A percentile compares a stretch with the other conserved stretches of the same genome.
These are phyloP conservation scores for Pogonus chalceus DNA, from an alignment of 1,140 invertebrate genomes.

Conservation along the genomic window DNA sequence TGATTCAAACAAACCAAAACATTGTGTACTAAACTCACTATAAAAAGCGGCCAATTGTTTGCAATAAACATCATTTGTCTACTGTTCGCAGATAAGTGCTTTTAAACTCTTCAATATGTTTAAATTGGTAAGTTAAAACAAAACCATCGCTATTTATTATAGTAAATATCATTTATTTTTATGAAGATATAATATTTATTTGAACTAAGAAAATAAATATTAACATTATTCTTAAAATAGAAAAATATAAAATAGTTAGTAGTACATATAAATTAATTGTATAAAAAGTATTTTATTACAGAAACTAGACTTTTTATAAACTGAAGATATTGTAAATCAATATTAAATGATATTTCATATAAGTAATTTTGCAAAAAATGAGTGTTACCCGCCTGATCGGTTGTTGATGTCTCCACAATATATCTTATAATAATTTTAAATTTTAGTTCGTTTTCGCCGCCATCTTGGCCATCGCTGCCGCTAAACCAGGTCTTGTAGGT, in stretches of 20 bases:
- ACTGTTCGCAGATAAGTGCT: constrained; percentile 8
- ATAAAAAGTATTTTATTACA: no score
- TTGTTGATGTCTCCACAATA: no score
- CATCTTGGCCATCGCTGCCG: constrained; percentile 40
- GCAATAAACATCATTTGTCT: not conserved
- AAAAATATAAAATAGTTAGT: no score
- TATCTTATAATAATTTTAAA: not conserved
- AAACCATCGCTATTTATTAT: not conserved
- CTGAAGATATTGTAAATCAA: no score
- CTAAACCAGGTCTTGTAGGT: constrained; percentile 31
- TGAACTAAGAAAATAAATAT: no score
- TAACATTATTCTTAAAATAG: no score
- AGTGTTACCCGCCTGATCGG: no score
- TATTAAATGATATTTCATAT: no score
- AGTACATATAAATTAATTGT: no score
- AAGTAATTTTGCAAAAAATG: no score
- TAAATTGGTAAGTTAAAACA: constrained; percentile 35
- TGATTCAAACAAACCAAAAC: not conserved
- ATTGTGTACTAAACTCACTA: not conserved
- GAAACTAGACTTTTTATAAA: no score
- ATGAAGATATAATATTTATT: constrained; percentile 9
- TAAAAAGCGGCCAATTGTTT: not conserved
- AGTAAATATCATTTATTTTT: no score
- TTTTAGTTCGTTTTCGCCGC: constrained; percentile 33
- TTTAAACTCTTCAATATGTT: constrained; percentile 23